Evolutionary conservation across 2,797 vertebrate genomes (phyloP).

Genomic region (Tarsius wallacei): DNA sequence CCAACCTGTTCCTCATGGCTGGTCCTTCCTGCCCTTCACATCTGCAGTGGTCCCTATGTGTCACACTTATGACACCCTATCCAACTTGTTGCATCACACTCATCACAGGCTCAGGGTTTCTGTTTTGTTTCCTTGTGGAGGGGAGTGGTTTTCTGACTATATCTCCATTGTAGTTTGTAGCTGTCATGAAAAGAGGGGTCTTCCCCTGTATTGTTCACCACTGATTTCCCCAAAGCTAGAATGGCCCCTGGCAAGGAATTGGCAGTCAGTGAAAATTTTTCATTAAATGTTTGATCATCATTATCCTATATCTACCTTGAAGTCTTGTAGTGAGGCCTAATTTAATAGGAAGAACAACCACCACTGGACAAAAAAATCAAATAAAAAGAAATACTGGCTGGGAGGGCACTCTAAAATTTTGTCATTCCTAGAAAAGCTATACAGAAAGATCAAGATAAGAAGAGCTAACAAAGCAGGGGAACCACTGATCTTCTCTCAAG

Average conservation of each 20-base stretch:
- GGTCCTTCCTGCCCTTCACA: neutral
- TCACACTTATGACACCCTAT: neutral
- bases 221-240: neutral
- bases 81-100: neutral
- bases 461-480: neutral
- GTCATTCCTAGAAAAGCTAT: neutral
- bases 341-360: neutral
- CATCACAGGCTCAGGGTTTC: neutral
- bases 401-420: neutral
- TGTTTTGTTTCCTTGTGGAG: neutral
- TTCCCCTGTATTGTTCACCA: neutral
- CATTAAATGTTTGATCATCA: neutral
- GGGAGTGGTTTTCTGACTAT: neutral
- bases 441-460: neutral
- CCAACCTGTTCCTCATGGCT: neutral
- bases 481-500: neutral
- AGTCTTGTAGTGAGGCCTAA: neutral
- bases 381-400: neutral
- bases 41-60: neutral
- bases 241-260: neutral
- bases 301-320: neutral
- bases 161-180: neutral
- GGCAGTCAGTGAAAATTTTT: neutral
- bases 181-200: neutral
- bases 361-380: neutral